Percentiles rank a stretch among this genome's conserved stretches.
Conservation (phyloP, 92 coral and sea anemone genomes). For the Anthopleura xanthogrammica region DNA sequence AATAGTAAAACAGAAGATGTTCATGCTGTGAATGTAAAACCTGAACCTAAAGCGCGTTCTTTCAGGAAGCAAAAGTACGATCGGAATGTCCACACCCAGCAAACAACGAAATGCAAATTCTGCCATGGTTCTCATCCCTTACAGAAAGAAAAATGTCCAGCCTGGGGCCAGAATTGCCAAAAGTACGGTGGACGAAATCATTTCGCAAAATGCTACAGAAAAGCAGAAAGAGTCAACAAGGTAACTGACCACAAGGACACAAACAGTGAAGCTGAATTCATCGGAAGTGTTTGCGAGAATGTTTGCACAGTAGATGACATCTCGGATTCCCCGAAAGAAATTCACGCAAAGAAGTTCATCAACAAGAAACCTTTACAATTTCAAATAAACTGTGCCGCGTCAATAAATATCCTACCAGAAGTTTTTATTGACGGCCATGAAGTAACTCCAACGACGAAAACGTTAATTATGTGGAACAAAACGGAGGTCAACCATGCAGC, state of each 20-base stretch:
- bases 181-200: constrained; percentile 37
- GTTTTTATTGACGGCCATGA: constrained; percentile 30
- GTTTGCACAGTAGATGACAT: neutral
- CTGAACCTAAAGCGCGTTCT: neutral
- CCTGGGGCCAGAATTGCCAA: constrained; percentile 28
- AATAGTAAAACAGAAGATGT: neutral
- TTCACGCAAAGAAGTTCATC: constrained; percentile 32
- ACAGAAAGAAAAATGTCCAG: constrained; percentile 38
- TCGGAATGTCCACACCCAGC: neutral
- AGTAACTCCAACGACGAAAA: constrained; percentile 33
- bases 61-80: neutral
- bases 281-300: neutral
- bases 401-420: constrained; percentile 38
- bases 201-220: constrained; percentile 25
- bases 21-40: neutral
- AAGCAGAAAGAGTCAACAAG: neutral
- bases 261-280: constrained; percentile 19
- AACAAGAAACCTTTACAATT: constrained; percentile 25
- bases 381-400: constrained; percentile 55
- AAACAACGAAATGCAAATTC: neutral
- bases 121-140: constrained; percentile 33
- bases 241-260: constrained; percentile 3
- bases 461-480: constrained; percentile 47
- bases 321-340: constrained; percentile 17
- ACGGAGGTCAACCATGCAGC: constrained; percentile 41